Evolutionary conservation across 2,888 invertebrate species (phyloP).

Genomic region (Heteromyza rotundicornis): DNA sequence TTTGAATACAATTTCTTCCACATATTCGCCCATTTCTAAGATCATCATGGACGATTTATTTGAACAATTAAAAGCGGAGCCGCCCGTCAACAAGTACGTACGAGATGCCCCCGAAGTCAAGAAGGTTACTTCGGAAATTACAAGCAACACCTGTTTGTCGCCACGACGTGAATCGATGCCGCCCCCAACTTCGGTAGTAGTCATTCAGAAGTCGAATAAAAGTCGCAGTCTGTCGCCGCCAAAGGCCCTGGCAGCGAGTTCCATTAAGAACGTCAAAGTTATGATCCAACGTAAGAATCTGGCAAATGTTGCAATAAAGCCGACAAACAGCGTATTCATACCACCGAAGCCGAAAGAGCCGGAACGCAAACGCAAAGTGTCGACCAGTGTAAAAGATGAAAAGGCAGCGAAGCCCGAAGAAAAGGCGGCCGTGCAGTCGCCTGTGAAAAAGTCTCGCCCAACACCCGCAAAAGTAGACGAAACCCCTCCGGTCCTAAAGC

Average conservation of each 20-base stretch:
- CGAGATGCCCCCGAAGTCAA: too few species aligned
- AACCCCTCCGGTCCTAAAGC: conserved; percentile 2
- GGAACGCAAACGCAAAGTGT: background rate
- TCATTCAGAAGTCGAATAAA: conserved; percentile 24
- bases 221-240: conserved; percentile 36
- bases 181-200: conserved; percentile 22
- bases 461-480: background rate
- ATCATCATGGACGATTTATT: conserved; percentile 40
- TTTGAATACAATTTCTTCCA: too few species aligned
- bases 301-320: conserved; percentile 16
- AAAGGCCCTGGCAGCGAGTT: conserved; percentile 10
- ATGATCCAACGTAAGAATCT: conserved; percentile 33
- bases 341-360: background rate
- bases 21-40: too few species aligned
- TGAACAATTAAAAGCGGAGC: conserved; percentile 32
- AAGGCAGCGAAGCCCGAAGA: background rate
- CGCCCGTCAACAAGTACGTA: conserved; percentile 19
- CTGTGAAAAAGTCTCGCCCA: too few species aligned
- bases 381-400: background rate
- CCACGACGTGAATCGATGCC: conserved; percentile 35
- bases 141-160: background rate
- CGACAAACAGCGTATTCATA: background rate
- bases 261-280: conserved; percentile 31
- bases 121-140: too few species aligned
- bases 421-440: too few species aligned